Base-by-base conservation (phyloP, 1,140 invertebrate genomes). In the Drosophila persimilis region DNA sequence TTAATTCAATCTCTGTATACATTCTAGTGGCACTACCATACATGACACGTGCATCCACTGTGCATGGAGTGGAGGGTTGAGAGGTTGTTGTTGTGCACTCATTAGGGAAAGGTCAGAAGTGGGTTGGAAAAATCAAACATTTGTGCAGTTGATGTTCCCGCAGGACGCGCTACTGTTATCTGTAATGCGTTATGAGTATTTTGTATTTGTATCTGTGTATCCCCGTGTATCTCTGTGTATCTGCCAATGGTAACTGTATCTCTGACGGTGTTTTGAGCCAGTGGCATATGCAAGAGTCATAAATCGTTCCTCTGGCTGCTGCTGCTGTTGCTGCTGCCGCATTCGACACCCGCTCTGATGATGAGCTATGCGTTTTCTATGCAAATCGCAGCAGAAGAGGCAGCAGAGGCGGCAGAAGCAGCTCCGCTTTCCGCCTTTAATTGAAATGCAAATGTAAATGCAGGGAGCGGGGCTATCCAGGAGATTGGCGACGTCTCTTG, bases 281-380 rank as follows among this genome's bases (percentile, higher is more conserved):
- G 52, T 51, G 83, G 74, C 83, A 88, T 88, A 86, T 86, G 83
- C 70, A 61, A 60, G 44, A 62, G 52, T 55, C 83, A 86, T 86
- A 86, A 86, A 86, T 86, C 77, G 35, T 39, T 11, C 3, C 35
- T 39, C 35, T 39, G 31, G 35, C 35, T 39, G 35, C 11, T 39
- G 9, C 35, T 35, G 31, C 29, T 29, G 9, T 2, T 11, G 11
- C 35, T 39, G 35, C 35, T 39, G 35, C 11, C 60, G 62, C 59
- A 76, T 78, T 83, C 79, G 79, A 83, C 75, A 81, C 75, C 58
- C 48, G 35, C 39, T 31, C 64, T 80, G 85, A 89, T 89, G 86
- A 89, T 89, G 85, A 89, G 80, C 85, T 89, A 89, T 78, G 80
- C 78, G 71, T 62, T 89, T 89, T 89, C 67, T 85, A 89, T 89